A percentile compares a stretch with the other conserved stretches of the same genome.
These are phyloP conservation scores for Hipposideros armiger DNA, from an alignment of 2,113 vertebrate genomes.

Conservation along the genomic window DNA sequence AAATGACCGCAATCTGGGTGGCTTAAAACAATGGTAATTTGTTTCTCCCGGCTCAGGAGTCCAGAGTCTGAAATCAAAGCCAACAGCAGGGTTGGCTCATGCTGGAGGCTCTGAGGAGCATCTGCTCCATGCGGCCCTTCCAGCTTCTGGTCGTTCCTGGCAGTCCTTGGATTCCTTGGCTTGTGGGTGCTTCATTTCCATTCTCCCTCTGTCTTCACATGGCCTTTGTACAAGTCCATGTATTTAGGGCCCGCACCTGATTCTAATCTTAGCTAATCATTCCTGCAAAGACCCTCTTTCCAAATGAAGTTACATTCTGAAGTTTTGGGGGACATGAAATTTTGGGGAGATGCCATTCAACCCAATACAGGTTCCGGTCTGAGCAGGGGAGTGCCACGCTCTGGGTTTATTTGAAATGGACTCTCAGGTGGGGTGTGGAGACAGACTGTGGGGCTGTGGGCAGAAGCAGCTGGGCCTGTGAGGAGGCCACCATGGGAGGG, in stretches of 20 bases:
- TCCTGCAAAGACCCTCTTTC: not conserved
- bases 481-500: accelerated
- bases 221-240: not conserved
- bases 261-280: not conserved
- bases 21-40: not conserved
- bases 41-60: not conserved
- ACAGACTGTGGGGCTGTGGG: not conserved
- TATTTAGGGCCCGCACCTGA: not conserved
- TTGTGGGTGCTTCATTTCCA: not conserved
- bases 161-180: not conserved
- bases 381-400: not conserved
- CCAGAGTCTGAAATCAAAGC: accelerated
- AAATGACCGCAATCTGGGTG: not conserved
- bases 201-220: not conserved
- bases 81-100: too few relatives aligned
- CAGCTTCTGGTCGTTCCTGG: not conserved
- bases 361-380: too few relatives aligned
- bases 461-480: not conserved
- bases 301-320: not conserved
- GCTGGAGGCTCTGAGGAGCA: not conserved
- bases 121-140: not conserved
- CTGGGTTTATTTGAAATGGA: not conserved
- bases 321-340: not conserved
- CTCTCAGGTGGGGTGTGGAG: not conserved
- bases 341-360: not conserved